Percentiles rank a stretch among this genome's conserved stretches.
Conservation (phyloP, 2,113 vertebrate species). For the Sylvilagus bachmani region DNA sequence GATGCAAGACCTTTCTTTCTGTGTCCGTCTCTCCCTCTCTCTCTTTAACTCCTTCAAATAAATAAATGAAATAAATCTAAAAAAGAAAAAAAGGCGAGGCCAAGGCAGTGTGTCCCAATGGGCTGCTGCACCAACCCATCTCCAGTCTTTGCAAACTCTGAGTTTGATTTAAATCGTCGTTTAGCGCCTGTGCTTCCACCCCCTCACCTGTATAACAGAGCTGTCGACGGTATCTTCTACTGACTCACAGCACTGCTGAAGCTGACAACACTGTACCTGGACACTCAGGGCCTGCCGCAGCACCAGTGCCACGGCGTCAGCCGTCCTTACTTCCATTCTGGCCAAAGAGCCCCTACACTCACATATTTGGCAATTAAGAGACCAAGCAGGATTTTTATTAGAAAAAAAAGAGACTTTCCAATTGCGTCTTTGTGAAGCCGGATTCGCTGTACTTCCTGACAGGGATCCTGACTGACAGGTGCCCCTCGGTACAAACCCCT, state of each 20-base stretch:
- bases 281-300: not conserved
- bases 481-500: not conserved
- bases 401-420: not conserved
- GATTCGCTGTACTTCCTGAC: not conserved
- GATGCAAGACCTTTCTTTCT: too few relatives aligned
- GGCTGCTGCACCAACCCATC: not conserved
- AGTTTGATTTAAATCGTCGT: too few relatives aligned
- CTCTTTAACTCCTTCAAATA: too few relatives aligned
- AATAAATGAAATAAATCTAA: too few relatives aligned
- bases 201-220: not conserved
- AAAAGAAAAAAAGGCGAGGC: too few relatives aligned
- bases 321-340: not conserved
- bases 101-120: not conserved
- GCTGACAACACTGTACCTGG: not conserved
- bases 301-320: not conserved
- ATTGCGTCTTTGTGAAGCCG: not conserved
- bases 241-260: not conserved
- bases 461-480: not conserved
- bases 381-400: conserved; percentile 22
- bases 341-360: not conserved
- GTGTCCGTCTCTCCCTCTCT: too few relatives aligned
- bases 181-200: not conserved
- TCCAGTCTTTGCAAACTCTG: not conserved
- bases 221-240: not conserved
- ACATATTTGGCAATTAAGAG: not conserved